phyloP scores from a whole-genome alignment of 2,113 vertebrate genomes.

The Climacteris rufus region DNA sequence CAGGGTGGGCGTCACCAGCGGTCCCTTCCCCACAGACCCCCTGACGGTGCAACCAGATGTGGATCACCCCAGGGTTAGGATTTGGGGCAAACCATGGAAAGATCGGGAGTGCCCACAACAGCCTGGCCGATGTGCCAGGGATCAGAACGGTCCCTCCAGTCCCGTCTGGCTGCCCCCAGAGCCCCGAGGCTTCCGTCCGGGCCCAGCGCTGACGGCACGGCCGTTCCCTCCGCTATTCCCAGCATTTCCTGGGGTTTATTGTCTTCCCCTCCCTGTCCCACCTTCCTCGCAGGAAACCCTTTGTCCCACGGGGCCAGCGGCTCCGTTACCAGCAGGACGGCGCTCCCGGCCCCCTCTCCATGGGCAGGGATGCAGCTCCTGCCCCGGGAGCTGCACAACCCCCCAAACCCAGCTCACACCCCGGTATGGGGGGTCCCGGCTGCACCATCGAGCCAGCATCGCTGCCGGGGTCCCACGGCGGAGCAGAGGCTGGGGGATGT shows the following conservation, averaged over 20 bases:
- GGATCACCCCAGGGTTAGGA: neutral
- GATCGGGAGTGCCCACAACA: fast-evolving
- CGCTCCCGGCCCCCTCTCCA: neutral
- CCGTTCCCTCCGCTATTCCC: conserved; percentile 24
- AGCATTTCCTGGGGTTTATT: conserved; percentile 62
- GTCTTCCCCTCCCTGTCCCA: conserved; percentile 47
- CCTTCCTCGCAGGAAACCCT: conserved; percentile 50
- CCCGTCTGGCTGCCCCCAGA: neutral
- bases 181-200: neutral
- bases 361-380: fast-evolving
- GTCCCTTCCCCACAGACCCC: too few species aligned
- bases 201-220: neutral
- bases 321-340: neutral
- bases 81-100: neutral
- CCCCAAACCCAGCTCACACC: neutral
- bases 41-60: neutral
- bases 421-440: fast-evolving
- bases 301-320: neutral
- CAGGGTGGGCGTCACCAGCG: neutral
- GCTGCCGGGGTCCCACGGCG: fast-evolving
- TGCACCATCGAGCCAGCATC: fast-evolving
- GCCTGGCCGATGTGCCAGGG: neutral
- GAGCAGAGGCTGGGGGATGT: neutral
- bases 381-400: neutral
- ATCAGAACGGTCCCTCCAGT: neutral